A percentile compares a stretch with the other conserved stretches of the same genome.
Evolutionary conservation across 2,797 vertebrate genomes (phyloP).

Genomic region (Sebastes taczanowskii): DNA sequence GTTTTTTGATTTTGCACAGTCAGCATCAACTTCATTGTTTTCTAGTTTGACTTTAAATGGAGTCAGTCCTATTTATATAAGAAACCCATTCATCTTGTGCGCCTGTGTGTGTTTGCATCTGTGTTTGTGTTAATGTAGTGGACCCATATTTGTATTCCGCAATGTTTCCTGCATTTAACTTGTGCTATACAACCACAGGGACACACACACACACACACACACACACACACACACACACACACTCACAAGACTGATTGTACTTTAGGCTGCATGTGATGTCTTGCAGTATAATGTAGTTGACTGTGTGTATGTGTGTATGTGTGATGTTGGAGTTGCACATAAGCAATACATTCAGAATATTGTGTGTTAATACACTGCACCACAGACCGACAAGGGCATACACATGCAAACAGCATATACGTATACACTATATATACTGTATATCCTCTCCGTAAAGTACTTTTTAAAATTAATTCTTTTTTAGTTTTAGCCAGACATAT

Average conservation of each 20-base stretch:
- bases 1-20: conserved; percentile 25
- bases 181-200: background rate
- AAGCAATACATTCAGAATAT: background rate
- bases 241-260: background rate
- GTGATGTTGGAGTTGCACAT: background rate
- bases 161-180: background rate
- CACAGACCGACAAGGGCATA: background rate
- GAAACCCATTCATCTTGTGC: conserved; percentile 40
- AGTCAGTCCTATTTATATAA: conserved; percentile 15
- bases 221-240: too few relatives aligned
- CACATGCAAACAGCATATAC: background rate
- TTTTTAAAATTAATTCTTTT: background rate
- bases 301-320: background rate
- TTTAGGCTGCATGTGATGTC: background rate
- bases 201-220: too few relatives aligned
- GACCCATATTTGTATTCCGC: background rate
- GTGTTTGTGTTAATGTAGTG: background rate
- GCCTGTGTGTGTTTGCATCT: background rate
- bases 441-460: background rate
- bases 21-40: conserved; percentile 28
- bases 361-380: background rate
- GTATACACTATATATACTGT: background rate
- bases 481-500: background rate
- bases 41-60: conserved; percentile 27
- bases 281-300: background rate